Base-by-base conservation (phyloP, 2,888 invertebrate species). In the Troglohyphantes excavatus region DNA sequence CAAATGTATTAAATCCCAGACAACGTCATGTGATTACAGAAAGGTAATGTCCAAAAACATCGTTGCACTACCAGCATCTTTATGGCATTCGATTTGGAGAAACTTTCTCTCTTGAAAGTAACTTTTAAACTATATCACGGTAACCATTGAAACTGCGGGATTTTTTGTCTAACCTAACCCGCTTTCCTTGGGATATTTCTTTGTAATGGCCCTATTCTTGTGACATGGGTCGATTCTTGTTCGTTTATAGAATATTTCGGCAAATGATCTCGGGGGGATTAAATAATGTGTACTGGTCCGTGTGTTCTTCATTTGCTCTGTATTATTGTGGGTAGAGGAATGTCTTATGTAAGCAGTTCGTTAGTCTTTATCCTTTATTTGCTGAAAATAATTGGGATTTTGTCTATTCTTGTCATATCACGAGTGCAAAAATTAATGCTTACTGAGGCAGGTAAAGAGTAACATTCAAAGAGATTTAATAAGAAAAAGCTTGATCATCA, bases 1-100 rank as follows among this genome's bases (percentile, higher is more conserved):
- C 53, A n/a, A 53, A 53, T 53, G 53, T 53, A 53, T 53, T n/a
- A 53, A 53, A n/a, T 53, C 53, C 17, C 53, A n/a, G 53, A 53
- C 53, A 53, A 17, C 53, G 17, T n/a, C n/a, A 53, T 5, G 17
- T 13, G 13, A n/a, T 53, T 53, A 53, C n/a, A 2, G 53, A 53
- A 39, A 53, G 53, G 53, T 53, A 53, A 53, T 53, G 53, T 53
- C n/a, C n/a, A n/a, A 53, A 53, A 53, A n/a, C 53, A 53, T 53
- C 53, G 53, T 53, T 53, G 53, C 5, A n/a, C 13, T n/a, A n/a
- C n/a, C n/a, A n/a, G n/a, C 53, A n/a, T n/a, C n/a, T 53, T 53
- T 53, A 53, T 53, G 53, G 53, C 53, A 53, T 53, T 53, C 53
- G 53, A 53, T 53, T 53, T 53, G 17, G 53, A n/a, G 53, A 53